Evolutionary conservation across 2,113 vertebrate species (phyloP).

Genomic region (Pleuronectes platessa): DNA sequence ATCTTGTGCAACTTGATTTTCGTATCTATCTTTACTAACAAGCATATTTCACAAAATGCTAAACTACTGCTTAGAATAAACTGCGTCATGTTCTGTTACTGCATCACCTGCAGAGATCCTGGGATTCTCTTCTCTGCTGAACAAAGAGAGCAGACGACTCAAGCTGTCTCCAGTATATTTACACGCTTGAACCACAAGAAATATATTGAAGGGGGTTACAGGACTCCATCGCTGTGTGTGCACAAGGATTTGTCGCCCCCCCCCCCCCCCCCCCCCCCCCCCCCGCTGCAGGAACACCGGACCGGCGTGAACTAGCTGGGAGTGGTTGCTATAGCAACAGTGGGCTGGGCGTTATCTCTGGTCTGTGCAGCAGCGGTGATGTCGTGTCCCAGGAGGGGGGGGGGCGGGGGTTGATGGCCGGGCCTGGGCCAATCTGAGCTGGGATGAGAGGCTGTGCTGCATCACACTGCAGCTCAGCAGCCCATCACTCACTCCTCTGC

Average conservation of each 20-base stretch:
- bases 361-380: constrained; percentile 26
- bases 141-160: no score
- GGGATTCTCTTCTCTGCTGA: no score
- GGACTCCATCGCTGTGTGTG: no score
- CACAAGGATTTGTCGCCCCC: background rate
- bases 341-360: constrained; percentile 38
- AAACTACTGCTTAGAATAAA: background rate
- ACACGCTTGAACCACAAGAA: background rate
- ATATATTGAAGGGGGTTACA: background rate
- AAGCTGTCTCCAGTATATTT: no score
- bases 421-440: constrained; percentile 40
- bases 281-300: constrained; percentile 13
- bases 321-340: constrained; percentile 65
- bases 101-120: no score
- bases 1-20: background rate
- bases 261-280: background rate
- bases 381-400: constrained; percentile 16
- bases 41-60: no score
- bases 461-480: constrained; percentile 30
- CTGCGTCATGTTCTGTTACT: background rate
- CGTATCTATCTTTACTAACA: no score
- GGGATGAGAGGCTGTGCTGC: constrained; percentile 32
- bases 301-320: constrained; percentile 29
- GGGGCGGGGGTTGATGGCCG: constrained; percentile 25
- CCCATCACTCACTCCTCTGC: constrained; percentile 36